Base-by-base conservation (phyloP, 1,140 invertebrate species). In the Macrosteles quadrilineatus region DNA sequence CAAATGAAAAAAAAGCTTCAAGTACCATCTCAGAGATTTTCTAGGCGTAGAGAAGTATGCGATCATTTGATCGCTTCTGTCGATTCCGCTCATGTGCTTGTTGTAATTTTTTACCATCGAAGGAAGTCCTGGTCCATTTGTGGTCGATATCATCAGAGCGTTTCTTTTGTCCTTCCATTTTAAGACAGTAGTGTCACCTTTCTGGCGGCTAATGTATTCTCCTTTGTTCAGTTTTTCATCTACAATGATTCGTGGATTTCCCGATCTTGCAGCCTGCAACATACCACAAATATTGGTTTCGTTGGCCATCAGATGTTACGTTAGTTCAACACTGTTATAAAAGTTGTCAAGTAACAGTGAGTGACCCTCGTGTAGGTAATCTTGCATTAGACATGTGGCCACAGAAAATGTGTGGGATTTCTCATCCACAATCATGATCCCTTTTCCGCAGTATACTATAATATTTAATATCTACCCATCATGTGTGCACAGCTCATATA, bases 241-340 rank as follows among this genome's bases (percentile, higher is more conserved):
- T 67, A 78, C 73, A 1, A 81, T 73, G 47, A 76, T 75, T 71
- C 77, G 76, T 21, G 78, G 77, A 36, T 78, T 72, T 69, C 73
- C 72, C 73, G 77, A 78, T 50, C 78, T 69, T 71, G 80, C 79
- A 63, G 74, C 73, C 50, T 77, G 67, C 68, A 84, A 50, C 71
- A 80, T 84, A 65, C 81, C 80, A 70, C 80, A 72, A n/a, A 81
- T 75, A 78, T 83, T 77, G 2, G 79, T 84, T 73, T 83, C 73
- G 66, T 75, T 78, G 32, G 75, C 62, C 69, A 82, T 69, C 73
- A 81, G 72, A 73, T 73, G 72, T 67, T 80, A 67, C 64, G 81
- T 78, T 67, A 83, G 73, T 59, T 77, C 43, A 67, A 82, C 73
- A 73, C 81, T 82, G 21, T 77, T 80, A 71, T 80, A 82, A 74